Conservation (phyloP, 2,113 vertebrate species). For the Phycodurus eques region DNA sequence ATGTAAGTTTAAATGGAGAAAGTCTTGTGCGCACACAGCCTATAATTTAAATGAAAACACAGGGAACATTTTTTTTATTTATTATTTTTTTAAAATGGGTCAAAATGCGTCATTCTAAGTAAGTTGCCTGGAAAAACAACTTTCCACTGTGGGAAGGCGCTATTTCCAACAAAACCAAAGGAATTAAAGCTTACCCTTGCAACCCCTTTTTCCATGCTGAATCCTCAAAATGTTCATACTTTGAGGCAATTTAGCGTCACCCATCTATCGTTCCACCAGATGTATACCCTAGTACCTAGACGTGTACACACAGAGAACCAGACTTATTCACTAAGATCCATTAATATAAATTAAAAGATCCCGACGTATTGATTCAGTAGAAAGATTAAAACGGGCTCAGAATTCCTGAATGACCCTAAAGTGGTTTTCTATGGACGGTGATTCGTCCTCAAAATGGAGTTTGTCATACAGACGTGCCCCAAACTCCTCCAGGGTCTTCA, state of each 20-base stretch:
- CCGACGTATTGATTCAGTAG: background rate
- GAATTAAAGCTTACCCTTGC: background rate
- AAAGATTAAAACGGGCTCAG: slow-evolving; percentile 36
- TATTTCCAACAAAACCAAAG: background rate
- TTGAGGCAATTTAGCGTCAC: background rate
- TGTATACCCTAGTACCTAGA: too few species aligned
- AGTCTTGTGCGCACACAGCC: too few species aligned
- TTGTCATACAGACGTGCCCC: slow-evolving; percentile 78
- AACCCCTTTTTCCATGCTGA: background rate
- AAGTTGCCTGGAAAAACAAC: background rate
- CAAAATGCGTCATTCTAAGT: background rate
- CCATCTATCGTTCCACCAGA: too few species aligned
- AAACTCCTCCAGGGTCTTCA: slow-evolving; percentile 82
- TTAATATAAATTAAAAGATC: background rate
- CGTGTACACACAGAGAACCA: too few species aligned
- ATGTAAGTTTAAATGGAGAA: background rate
- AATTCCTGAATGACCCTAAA: slow-evolving; percentile 89
- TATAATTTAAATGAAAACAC: background rate
- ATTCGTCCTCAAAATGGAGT: slow-evolving; percentile 87
- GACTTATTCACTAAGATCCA: too few species aligned
- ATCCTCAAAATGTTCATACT: background rate
- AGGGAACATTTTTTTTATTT: background rate
- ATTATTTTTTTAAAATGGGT: background rate
- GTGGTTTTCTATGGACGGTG: slow-evolving; percentile 89
- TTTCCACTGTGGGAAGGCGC: background rate